Evolutionary conservation across 1,140 invertebrate genomes (phyloP).

Genomic region (Drosophila eugracilis): DNA sequence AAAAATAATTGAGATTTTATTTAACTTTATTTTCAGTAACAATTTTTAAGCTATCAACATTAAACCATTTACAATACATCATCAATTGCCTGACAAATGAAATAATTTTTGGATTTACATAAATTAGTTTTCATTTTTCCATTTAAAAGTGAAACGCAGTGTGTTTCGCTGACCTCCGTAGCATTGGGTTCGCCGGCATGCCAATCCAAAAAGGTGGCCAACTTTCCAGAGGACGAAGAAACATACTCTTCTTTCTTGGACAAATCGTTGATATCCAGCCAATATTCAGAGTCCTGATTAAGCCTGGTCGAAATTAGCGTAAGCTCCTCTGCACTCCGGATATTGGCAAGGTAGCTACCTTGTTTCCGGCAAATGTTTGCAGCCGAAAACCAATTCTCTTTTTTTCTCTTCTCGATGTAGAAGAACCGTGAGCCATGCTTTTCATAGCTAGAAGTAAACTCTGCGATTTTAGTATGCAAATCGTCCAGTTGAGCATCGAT

Average conservation of each 20-base stretch:
- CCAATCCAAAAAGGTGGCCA: neutral
- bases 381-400: neutral
- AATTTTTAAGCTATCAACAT: too few relatives aligned
- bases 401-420: neutral
- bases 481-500: neutral
- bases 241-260: neutral
- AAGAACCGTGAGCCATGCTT: neutral
- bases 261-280: constrained; percentile 3
- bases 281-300: neutral
- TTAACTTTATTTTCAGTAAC: neutral
- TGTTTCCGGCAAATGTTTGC: neutral
- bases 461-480: neutral
- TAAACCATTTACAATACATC: too few relatives aligned
- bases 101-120: neutral
- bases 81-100: neutral
- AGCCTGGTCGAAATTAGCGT: neutral
- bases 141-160: neutral
- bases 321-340: neutral
- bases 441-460: neutral
- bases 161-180: neutral
- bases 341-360: neutral
- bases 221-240: neutral
- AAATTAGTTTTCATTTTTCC: neutral
- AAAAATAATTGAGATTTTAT: neutral
- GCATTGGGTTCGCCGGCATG: neutral